These are phyloP conservation scores for Parotia lawesii DNA, from an alignment of 2,113 vertebrate species.

Conservation along the genomic window DNA sequence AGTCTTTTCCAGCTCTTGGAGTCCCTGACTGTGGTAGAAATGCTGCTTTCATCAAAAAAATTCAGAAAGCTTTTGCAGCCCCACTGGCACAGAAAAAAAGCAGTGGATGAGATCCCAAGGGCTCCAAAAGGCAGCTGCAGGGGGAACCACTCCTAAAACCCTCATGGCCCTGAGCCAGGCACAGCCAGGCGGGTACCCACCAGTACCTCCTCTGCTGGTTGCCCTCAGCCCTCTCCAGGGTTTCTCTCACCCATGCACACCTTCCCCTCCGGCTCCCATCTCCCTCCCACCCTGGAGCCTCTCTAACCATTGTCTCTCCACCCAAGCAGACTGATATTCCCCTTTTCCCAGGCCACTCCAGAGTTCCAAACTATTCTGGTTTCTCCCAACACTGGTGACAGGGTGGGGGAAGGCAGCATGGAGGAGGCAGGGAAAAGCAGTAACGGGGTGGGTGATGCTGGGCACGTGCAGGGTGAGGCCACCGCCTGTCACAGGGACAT, in stretches of 20 bases:
- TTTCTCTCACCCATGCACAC: background rate
- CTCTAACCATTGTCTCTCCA: background rate
- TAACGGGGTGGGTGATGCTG: background rate
- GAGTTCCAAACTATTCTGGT: background rate
- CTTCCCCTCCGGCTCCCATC: background rate
- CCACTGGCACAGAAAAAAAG: background rate
- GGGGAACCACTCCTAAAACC: background rate
- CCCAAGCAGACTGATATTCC: background rate
- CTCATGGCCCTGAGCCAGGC: background rate
- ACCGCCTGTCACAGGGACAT: background rate
- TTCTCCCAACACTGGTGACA: background rate
- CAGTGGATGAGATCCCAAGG: fast-evolving
- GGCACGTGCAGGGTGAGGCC: background rate
- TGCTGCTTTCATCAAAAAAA: background rate
- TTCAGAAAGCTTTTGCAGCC: background rate
- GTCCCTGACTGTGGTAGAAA: background rate
- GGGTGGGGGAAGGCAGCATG: too few relatives aligned
- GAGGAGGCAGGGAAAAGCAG: background rate
- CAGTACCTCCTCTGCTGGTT: background rate
- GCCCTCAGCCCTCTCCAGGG: background rate
- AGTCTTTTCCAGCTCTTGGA: background rate
- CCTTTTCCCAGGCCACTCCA: background rate
- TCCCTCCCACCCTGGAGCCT: background rate
- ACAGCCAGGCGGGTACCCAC: background rate
- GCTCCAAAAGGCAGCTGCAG: background rate